Evolutionary conservation across 2,113 vertebrate species (phyloP), one percentile per base, ranked within the genome.

Genomic region (Noturus placidus): DNA sequence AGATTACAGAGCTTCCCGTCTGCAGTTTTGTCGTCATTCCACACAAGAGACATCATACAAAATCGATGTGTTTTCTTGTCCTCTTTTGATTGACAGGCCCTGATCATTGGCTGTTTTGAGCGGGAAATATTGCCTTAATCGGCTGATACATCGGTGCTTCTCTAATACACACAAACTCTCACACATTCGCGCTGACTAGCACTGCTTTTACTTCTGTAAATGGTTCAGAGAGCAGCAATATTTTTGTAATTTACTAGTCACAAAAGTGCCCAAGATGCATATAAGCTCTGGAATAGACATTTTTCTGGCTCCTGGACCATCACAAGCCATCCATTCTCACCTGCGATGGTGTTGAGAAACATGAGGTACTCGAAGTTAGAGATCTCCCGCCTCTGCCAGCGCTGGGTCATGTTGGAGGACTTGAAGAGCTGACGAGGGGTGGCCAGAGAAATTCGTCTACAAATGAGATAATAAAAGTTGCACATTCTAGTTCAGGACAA

Each of bases 401-500:
- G 97, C 93, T 99, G 98, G 56, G 98, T 99, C 98, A 99, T 99
- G 93, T 99, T 99, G 91, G 98, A 99, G n/a, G 98, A 99, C 93
- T 99, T 99, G 94, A 99, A 99, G 89, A 99, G 97, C 94, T 99
- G 98, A 76, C 98, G 96, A 63, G 98, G 97, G 27, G 98, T 99
- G 74, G 98, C 98, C 95, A 99, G 91, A 57, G 98, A 99, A 92
- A 99, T 99, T 90, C 98, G 96, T 94, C 98, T 99, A 92, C 63
- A 27, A 80, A 67, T 14, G 5, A 27, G 42, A 50, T 81, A 0
- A 65, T 14, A 81, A 67, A 42, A 7, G 19, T 52, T 22, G 54
- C 15, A 61, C 11, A 77, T 27, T 42, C 11, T 79, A 52, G 17
- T 46, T 27, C 0, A 61, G 52, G 35, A 42, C 67, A 54, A 15